These are phyloP conservation scores for Siderastrea siderea DNA, from an alignment of 92 coral and sea anemone species.

Conservation along the genomic window DNA sequence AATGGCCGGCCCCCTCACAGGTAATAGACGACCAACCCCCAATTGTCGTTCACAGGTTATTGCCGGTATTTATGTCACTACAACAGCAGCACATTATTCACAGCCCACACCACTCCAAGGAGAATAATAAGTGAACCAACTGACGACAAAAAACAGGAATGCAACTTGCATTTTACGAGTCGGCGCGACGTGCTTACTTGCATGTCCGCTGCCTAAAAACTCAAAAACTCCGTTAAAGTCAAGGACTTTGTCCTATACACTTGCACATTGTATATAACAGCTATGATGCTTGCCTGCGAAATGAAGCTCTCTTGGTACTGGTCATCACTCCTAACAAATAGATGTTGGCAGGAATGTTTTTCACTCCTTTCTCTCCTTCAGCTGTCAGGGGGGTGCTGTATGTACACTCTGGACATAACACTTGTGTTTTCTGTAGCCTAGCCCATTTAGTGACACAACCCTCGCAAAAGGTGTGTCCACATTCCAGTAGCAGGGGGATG, in stretches of 20 bases:
- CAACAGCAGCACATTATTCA: too few species aligned
- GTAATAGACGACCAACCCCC: too few species aligned
- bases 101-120: too few species aligned
- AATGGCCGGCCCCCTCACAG: too few species aligned
- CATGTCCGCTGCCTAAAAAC: too few species aligned
- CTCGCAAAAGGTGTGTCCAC: conserved; percentile 96
- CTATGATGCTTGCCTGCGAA: conserved; percentile 52
- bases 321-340: conserved; percentile 87
- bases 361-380: conserved; percentile 84
- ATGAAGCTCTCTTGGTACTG: conserved; percentile 69
- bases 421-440: conserved; percentile 71
- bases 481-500: conserved; percentile 86
- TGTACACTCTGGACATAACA: conserved; percentile 86
- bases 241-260: too few species aligned
- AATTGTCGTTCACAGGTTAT: too few species aligned
- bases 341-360: conserved; percentile 79
- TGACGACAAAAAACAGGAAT: neutral
- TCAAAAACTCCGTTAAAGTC: neutral
- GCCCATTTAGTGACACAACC: conserved; percentile 88
- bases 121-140: too few species aligned
- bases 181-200: too few species aligned
- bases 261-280: neutral
- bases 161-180: too few species aligned
- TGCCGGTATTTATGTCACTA: too few species aligned
- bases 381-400: conserved; percentile 61